A percentile compares a stretch with the other conserved stretches of the same genome.
phyloP scores from a whole-genome alignment of 2,797 vertebrate genomes.

The Fistularia commersonii region DNA sequence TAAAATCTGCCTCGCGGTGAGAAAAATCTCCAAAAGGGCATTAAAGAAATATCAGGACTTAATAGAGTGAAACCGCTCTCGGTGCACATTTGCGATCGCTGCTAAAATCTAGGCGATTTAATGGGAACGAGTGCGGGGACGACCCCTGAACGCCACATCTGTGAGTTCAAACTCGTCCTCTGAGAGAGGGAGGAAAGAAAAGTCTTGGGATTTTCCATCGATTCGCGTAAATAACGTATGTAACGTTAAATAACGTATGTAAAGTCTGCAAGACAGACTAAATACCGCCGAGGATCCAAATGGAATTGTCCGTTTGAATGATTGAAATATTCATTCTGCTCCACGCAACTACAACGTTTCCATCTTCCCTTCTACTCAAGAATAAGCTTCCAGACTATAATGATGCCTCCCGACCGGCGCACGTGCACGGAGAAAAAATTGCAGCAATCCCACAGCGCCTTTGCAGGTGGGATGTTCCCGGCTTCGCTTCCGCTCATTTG shows the following conservation, averaged over 20 bases:
- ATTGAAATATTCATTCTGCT: conserved; percentile 47
- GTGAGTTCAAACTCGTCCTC: background rate
- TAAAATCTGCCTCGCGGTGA: too few relatives aligned
- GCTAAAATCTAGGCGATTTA: too few relatives aligned
- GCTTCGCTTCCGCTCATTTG: too few relatives aligned
- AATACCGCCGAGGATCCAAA: conserved; percentile 17
- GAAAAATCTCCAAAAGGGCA: too few relatives aligned
- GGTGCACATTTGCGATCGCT: too few relatives aligned
- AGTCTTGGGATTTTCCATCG: background rate
- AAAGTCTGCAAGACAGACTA: conserved; percentile 1
- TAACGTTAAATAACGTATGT: conserved; percentile 3
- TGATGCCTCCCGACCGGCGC: too few relatives aligned
- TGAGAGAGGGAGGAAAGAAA: background rate
- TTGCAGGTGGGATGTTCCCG: too few relatives aligned
- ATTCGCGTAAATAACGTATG: conserved; percentile 2
- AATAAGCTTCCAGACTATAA: conserved; percentile 9
- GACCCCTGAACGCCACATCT: background rate
- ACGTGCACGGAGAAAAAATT: too few relatives aligned
- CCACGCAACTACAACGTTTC: conserved; percentile 3
- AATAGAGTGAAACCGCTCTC: too few relatives aligned
- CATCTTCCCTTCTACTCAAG: conserved; percentile 14
- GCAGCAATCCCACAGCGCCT: too few relatives aligned
- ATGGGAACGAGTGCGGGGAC: background rate
- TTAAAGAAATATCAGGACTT: too few relatives aligned
- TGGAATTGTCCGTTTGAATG: conserved; percentile 49